These are phyloP conservation scores for Heptranchias perlo DNA, from an alignment of 2,113 vertebrate genomes.

Conservation along the genomic window DNA sequence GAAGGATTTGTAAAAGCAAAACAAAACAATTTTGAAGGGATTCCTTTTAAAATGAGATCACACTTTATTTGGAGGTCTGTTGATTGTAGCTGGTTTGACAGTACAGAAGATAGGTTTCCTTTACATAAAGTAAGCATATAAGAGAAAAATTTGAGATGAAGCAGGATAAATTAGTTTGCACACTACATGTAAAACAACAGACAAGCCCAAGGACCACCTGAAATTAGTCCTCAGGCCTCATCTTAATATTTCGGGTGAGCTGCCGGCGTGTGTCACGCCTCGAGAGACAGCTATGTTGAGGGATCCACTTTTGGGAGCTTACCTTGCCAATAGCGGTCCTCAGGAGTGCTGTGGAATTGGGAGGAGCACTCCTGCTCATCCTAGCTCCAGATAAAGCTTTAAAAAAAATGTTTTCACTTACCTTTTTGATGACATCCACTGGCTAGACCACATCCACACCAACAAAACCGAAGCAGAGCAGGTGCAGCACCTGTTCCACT, in stretches of 20 bases:
- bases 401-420: not conserved
- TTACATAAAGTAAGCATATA: not conserved
- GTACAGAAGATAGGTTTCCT: not conserved
- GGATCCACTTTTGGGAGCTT: not conserved
- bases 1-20: not conserved
- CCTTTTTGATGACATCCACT: too few species aligned
- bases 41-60: not conserved
- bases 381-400: not conserved
- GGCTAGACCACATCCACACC: too few species aligned
- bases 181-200: not conserved
- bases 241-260: not conserved
- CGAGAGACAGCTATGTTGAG: not conserved
- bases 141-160: not conserved
- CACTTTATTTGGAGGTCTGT: not conserved
- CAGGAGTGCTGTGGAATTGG: not conserved
- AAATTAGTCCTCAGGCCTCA: not conserved
- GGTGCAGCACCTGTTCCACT: not conserved
- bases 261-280: not conserved
- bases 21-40: not conserved
- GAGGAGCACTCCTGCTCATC: not conserved
- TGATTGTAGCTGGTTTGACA: not conserved
- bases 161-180: not conserved
- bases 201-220: not conserved
- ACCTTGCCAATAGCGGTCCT: not conserved
- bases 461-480: not conserved